Evolutionary conservation across 2,797 vertebrate species (phyloP), one percentile per base, ranked within the genome.

Genomic region (Hippopotamyrus pictus): DNA sequence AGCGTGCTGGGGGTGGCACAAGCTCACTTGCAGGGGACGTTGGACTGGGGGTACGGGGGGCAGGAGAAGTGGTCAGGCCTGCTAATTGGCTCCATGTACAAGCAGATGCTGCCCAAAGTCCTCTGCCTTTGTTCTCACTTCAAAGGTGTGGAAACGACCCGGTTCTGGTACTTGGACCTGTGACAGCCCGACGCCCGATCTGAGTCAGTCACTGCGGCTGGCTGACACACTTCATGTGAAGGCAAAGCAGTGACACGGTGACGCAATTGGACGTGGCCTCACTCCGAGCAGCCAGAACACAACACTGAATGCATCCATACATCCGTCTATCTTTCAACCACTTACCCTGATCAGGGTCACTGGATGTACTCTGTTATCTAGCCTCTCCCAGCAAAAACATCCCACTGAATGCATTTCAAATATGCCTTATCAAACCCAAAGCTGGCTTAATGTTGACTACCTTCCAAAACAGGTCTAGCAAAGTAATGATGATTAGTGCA

Each of bases 71-170:
- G 69, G 51, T 29, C n/a, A 53, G 54, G 88, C 2, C 17, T 3
- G 44, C 85, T 88, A 86, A 88, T 88, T 88, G 84, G 14, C 88
- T 90, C 82, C 51, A 51, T 54, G 89, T 53, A 14, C 86, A 89
- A 88, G 73, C 59, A 89, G 86, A 85, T 88, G 82, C 19, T 62
- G 48, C 14, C 54, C 86, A 53, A 79, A 73, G 41, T 19, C 41
- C 88, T 69, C 41, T 37, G 53, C 22, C 87, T 87, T 62, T 89
- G 76, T 86, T 89, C 82, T 88, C 87, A 54, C 22, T 86, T 62
- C 82, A 48, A 85, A 91, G 85, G 89, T 59, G 48, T 62, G 12
- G 29, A 41, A 5, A 62, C 5, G 14, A 54, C 82, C 57, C 48
- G 85, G 12, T 76, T 87, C 50, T 8, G 7, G 46, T 44, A 86